Conservation (phyloP, 2,888 invertebrate genomes). For the Lasioglossum malachurum region DNA sequence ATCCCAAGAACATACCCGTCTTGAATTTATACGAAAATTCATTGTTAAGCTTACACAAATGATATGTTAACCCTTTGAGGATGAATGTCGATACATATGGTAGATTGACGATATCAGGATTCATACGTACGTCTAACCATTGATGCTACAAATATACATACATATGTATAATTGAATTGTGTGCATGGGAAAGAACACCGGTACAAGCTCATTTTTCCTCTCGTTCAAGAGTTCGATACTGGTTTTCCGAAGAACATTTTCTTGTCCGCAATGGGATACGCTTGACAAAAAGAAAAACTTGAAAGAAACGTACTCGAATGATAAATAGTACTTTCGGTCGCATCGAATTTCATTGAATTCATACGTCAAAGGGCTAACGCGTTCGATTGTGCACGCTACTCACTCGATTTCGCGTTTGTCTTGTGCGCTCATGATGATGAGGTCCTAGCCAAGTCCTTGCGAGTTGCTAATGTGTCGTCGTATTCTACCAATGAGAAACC, state of each 20-base stretch:
- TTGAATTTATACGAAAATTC: not conserved
- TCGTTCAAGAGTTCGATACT: not conserved
- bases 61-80: constrained; percentile 1
- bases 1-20: constrained; percentile 1
- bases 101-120: not conserved
- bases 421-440: constrained; percentile 7
- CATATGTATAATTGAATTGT: not conserved
- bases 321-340: not conserved
- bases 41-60: constrained; percentile 1
- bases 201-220: not conserved
- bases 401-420: constrained; percentile 4
- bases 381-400: constrained; percentile 2
- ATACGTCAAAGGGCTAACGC: constrained; percentile 1
- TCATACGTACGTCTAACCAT: not conserved
- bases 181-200: not conserved
- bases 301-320: not conserved
- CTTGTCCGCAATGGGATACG: not conserved
- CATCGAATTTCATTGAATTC: not conserved
- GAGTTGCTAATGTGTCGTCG: constrained; percentile 6
- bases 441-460: constrained; percentile 4
- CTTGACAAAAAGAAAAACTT: not conserved
- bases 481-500: constrained; percentile 11
- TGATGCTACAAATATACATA: not conserved
- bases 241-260: not conserved
- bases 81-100: not conserved